Conservation (phyloP, 2,888 invertebrate species). For the Rhimphoctona megacephalus region DNA sequence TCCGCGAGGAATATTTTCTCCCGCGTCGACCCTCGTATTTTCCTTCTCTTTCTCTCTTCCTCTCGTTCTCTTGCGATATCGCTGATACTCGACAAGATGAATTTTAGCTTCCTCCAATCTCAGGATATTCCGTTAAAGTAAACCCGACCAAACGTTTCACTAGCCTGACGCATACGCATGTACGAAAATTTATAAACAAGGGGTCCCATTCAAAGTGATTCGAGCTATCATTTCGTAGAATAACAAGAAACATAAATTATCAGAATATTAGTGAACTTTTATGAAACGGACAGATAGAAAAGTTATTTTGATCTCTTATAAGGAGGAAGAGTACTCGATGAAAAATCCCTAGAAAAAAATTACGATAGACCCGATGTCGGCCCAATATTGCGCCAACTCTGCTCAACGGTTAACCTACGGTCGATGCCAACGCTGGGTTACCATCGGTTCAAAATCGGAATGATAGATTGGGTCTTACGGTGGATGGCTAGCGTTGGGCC, state of each 20-base stretch:
- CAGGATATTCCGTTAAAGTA: constrained; percentile 56
- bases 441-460: too few species aligned
- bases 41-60: background rate
- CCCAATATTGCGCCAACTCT: too few species aligned
- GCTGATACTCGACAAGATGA: constrained; percentile 58
- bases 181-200: background rate
- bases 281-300: background rate
- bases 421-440: too few species aligned
- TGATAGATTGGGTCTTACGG: too few species aligned
- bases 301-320: background rate
- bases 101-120: constrained; percentile 57
- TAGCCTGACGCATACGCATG: constrained; percentile 6
- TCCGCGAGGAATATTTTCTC: background rate
- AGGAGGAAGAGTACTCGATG: too few species aligned
- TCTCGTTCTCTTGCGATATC: constrained; percentile 43
- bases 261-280: background rate
- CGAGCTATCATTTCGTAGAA: background rate
- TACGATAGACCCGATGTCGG: too few species aligned
- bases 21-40: background rate
- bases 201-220: background rate
- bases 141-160: constrained; percentile 19
- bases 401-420: too few species aligned
- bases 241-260: background rate
- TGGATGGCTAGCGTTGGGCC: too few species aligned
- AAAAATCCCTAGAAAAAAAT: too few species aligned